Evolutionary conservation across 1,140 invertebrate species (phyloP).

Genomic region (Ptiloglossa arizonensis): DNA sequence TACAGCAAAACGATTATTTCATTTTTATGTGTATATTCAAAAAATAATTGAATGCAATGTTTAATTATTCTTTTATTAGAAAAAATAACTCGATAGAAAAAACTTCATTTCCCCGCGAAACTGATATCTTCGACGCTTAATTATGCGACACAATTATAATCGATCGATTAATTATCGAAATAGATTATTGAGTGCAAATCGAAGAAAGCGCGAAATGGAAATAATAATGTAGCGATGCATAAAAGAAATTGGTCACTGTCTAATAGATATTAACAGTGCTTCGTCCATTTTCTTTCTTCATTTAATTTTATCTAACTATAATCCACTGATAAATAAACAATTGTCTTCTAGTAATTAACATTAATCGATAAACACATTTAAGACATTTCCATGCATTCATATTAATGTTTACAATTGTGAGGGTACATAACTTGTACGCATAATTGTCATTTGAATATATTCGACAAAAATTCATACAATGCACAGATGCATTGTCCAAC

Average conservation of each 20-base stretch:
- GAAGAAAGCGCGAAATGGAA: not conserved
- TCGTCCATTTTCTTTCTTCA: not conserved
- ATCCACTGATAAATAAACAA: not conserved
- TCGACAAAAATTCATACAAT: not conserved
- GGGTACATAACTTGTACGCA: slow-evolving; percentile 22
- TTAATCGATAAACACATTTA: slow-evolving; percentile 1
- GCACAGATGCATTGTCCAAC: slow-evolving; percentile 20
- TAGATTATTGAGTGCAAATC: not conserved
- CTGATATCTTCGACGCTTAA: not conserved
- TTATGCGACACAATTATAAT: not conserved
- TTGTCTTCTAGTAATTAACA: slow-evolving; percentile 19
- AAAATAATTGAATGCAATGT: not conserved
- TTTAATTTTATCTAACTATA: not conserved
- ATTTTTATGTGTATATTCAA: not conserved
- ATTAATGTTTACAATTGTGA: not conserved
- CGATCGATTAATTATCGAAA: not conserved
- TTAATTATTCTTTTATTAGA: slow-evolving; percentile 12
- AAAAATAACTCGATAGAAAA: not conserved
- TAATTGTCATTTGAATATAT: slow-evolving; percentile 38
- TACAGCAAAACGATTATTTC: not conserved
- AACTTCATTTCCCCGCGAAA: not conserved
- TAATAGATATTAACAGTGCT: not conserved
- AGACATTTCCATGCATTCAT: not conserved
- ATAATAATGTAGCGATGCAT: not conserved
- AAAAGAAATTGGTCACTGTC: not conserved